Percentiles rank a stretch among this genome's conserved stretches.
Conservation (phyloP, 1,140 invertebrate genomes). For the Leucophenga varia region DNA sequence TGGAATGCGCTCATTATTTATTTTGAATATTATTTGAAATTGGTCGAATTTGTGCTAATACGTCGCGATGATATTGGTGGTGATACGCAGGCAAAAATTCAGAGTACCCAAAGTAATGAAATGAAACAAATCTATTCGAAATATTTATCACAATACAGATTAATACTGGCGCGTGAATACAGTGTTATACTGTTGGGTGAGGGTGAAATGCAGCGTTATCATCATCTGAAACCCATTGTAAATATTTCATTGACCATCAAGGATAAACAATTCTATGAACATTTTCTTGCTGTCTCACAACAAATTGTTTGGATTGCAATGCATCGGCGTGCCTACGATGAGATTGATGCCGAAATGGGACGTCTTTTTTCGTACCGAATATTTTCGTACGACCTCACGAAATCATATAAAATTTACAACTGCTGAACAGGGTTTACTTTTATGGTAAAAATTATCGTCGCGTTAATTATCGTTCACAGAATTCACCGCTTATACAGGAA, state of each 20-base stretch:
- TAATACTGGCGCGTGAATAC: constrained; percentile 46
- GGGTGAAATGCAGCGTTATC: constrained; percentile 30
- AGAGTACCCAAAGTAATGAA: constrained; percentile 40
- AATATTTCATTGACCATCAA: constrained; percentile 37
- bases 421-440: constrained; percentile 33
- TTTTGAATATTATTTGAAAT: constrained; percentile 45
- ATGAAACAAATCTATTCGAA: constrained; percentile 40
- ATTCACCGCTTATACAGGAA: constrained; percentile 43
- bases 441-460: constrained; percentile 38
- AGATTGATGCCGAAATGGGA: constrained; percentile 48
- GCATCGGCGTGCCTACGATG: constrained; percentile 36
- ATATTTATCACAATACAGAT: constrained; percentile 39
- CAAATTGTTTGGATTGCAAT: constrained; percentile 46
- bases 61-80: constrained; percentile 41
- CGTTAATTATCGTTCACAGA: constrained; percentile 39
- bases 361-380: constrained; percentile 45
- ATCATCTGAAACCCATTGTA: constrained; percentile 33
- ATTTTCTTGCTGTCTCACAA: constrained; percentile 36
- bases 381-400: constrained; percentile 26
- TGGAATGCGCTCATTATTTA: constrained; percentile 44
- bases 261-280: constrained; percentile 36
- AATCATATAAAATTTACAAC: constrained; percentile 31
- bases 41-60: constrained; percentile 45
- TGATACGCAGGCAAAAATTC: constrained; percentile 29
- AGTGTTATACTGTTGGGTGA: constrained; percentile 38